These are phyloP conservation scores for Anastrepha obliqua DNA, from an alignment of 1,140 invertebrate species.

Conservation along the genomic window DNA sequence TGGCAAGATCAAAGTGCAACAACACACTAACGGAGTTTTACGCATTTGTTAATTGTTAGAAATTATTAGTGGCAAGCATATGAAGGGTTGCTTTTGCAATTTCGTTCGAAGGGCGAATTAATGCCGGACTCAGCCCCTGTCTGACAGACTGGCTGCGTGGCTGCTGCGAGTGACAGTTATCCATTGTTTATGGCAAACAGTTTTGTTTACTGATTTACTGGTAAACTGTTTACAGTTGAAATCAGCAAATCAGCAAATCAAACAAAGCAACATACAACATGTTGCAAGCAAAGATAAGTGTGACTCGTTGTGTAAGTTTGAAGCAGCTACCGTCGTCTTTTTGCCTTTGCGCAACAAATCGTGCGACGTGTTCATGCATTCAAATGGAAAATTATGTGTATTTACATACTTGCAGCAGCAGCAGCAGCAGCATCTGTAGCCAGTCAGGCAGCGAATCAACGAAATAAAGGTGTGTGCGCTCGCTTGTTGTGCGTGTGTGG, in stretches of 20 bases:
- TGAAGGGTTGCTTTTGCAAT: conserved; percentile 3
- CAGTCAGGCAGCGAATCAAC: neutral
- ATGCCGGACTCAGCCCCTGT: neutral
- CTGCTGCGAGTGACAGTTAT: conserved; percentile 27
- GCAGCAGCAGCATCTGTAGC: neutral
- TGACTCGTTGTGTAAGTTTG: neutral
- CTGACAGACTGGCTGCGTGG: neutral
- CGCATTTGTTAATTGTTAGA: conserved; percentile 43
- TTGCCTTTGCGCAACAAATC: neutral
- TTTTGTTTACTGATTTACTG: conserved; percentile 20
- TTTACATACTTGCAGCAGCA: neutral
- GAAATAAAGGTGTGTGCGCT: neutral
- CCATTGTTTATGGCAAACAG: conserved; percentile 16
- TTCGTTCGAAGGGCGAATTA: neutral
- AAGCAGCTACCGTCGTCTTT: neutral
- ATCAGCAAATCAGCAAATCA: conserved; percentile 3
- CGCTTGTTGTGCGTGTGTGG: neutral
- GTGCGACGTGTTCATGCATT: conserved; percentile 45
- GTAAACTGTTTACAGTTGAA: conserved; percentile 38
- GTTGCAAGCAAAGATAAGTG: conserved; percentile 45
- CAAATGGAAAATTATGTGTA: conserved; percentile 48
- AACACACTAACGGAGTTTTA: neutral
- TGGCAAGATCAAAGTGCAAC: conserved; percentile 47
- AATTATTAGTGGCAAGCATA: neutral
- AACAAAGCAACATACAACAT: conserved; percentile 32